Evolutionary conservation across 2,797 vertebrate species (phyloP).

Genomic region (Poecilia velifera): DNA sequence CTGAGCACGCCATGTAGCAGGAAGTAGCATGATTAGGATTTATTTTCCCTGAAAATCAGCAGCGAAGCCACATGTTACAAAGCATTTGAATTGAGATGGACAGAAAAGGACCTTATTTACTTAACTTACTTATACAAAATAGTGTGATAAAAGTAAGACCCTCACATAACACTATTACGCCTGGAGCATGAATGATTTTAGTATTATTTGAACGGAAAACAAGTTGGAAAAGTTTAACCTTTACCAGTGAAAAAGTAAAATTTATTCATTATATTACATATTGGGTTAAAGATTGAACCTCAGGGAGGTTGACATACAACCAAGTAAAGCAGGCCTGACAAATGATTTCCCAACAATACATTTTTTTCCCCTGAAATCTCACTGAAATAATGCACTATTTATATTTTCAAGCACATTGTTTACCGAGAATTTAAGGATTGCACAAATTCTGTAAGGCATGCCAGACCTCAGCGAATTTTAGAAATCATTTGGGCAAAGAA

Average conservation of each 20-base stretch:
- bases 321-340: background rate
- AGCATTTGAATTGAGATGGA: background rate
- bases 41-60: conserved; percentile 41
- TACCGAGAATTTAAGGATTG: conserved; percentile 22
- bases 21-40: conserved; percentile 50
- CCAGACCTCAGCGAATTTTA: conserved; percentile 42
- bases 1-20: conserved; percentile 42
- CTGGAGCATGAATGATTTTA: background rate
- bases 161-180: background rate
- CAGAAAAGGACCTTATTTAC: conserved; percentile 15
- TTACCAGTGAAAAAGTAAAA: background rate
- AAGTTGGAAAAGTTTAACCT: background rate
- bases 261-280: background rate
- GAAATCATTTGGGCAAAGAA: conserved; percentile 24
- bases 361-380: conserved; percentile 8
- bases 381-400: conserved; percentile 28
- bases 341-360: conserved; percentile 2
- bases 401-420: conserved; percentile 35
- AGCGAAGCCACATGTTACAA: conserved; percentile 14
- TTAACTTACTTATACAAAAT: conserved; percentile 1
- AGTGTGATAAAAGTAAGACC: background rate
- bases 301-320: background rate
- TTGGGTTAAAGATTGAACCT: background rate
- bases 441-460: conserved; percentile 43
- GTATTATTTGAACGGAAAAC: background rate